Evolutionary conservation across 2,888 invertebrate genomes (phyloP), one percentile per base, ranked within the genome.

Genomic region (Ceramica pisi): DNA sequence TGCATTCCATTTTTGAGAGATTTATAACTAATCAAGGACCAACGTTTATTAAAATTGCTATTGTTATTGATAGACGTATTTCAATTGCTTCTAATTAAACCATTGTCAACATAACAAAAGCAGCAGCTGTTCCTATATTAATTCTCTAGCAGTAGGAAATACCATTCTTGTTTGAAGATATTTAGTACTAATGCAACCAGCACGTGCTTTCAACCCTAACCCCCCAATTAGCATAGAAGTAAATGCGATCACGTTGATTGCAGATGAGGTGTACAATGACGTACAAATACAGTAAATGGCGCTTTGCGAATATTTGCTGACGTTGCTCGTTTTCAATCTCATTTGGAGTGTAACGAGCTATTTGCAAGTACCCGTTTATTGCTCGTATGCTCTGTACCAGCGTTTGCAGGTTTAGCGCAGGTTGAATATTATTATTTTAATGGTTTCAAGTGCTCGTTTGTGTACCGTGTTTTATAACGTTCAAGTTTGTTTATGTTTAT

Each of bases 301-400:
- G 82, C 79, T 81, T 75, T 68, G 78, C 85, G 84, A 89, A 90
- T 87, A 88, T 90, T 89, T 89, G 88, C 81, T 67, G 50, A 66
- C 71, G 78, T 80, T 81, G 85, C 86, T 86, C 86, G 83, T 88
- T 88, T 86, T 84, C 84, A 81, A 87, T 87, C 84, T 82, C 86
- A 89, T 89, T 90, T 84, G 84, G 81, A 86, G 80, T 85, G 80
- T 90, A 88, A 90, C 88, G 88, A 90, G 89, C 85, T 80, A 87
- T 90, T 89, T 87, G 87, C 81, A 67, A 83, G 80, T 67, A 81
- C 77, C 78, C 80, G 85, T 85, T 86, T 87, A 87, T 85, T 79
- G 81, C 78, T 81, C 69, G 71, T 75, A 73, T 73, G 41, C 71
- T 70, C 60, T 51, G 57, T 55, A 60, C 72, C 67, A 76, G 73